phyloP scores from a whole-genome alignment of 2,888 invertebrate species.

The Dolichopus griseipennis region DNA sequence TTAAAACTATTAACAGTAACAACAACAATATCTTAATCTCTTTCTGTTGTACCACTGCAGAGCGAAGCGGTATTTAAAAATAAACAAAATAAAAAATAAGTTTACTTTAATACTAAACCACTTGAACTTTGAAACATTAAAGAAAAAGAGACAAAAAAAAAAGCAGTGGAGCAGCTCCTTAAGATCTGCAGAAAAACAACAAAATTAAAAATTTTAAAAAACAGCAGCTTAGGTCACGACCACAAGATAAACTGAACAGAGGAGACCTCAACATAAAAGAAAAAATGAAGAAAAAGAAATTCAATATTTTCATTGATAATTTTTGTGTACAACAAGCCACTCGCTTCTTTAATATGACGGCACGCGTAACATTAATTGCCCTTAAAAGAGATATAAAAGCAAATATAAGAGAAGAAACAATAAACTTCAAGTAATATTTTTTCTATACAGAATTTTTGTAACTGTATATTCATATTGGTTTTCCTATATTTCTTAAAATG shows the following conservation, averaged over 20 bases:
- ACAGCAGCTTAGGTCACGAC: slow-evolving; percentile 1
- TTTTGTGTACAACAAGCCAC: not conserved
- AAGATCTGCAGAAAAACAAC: not conserved
- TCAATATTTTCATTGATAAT: not conserved
- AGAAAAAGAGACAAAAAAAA: not conserved
- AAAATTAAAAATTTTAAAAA: not conserved
- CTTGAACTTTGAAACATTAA: not conserved
- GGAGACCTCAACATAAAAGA: not conserved
- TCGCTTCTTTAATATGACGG: not conserved
- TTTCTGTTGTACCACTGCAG: no score
- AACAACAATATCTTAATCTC: not conserved
- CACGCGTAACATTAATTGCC: not conserved
- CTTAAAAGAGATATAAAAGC: no score
- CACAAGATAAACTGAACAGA: not conserved
- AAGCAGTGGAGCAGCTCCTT: not conserved
- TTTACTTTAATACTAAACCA: not conserved
- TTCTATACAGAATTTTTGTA: no score
- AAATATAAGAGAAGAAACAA: no score
- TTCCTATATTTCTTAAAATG: no score
- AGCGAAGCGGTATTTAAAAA: no score
- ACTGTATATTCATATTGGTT: no score
- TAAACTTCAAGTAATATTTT: no score
- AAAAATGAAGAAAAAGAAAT: not conserved
- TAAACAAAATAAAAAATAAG: no score
- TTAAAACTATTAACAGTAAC: not conserved